phyloP scores from a whole-genome alignment of 2,113 vertebrate genomes.

The Cyprinodon brontotheroides region DNA sequence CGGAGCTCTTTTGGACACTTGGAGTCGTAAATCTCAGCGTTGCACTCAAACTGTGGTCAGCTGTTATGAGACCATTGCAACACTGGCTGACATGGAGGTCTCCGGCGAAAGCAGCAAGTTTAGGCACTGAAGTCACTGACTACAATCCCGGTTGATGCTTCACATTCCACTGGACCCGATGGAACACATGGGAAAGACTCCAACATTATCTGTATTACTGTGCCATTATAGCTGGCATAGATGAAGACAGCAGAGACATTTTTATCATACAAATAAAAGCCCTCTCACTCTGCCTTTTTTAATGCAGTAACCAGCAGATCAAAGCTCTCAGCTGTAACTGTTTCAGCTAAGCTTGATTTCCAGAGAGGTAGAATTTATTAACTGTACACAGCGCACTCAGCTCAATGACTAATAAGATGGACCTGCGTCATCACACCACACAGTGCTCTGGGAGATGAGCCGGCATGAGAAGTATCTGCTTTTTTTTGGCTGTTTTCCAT shows the following conservation, averaged over 20 bases:
- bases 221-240: conserved; percentile 27
- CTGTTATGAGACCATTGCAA: conserved; percentile 37
- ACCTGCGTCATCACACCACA: conserved; percentile 49
- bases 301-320: conserved; percentile 30
- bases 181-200: conserved; percentile 43
- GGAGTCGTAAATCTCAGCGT: conserved; percentile 20
- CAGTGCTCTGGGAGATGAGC: conserved; percentile 36
- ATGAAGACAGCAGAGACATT: conserved; percentile 9
- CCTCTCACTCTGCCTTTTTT: conserved; percentile 13
- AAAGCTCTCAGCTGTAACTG: conserved; percentile 45
- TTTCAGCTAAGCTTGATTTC: conserved; percentile 64
- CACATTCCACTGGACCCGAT: conserved; percentile 37
- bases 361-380: conserved; percentile 60
- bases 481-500: conserved; percentile 29
- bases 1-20: conserved; percentile 26
- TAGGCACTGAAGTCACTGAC: conserved; percentile 29
- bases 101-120: conserved; percentile 18
- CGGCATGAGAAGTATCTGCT: conserved; percentile 33
- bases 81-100: conserved; percentile 49
- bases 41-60: conserved; percentile 38
- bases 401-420: conserved; percentile 41
- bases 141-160: conserved; percentile 23
- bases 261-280: not conserved
- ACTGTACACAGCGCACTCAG: conserved; percentile 35
- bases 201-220: conserved; percentile 54